These are phyloP conservation scores for Exephanes ischioxanthus DNA, from an alignment of 2,888 invertebrate species.

Conservation along the genomic window DNA sequence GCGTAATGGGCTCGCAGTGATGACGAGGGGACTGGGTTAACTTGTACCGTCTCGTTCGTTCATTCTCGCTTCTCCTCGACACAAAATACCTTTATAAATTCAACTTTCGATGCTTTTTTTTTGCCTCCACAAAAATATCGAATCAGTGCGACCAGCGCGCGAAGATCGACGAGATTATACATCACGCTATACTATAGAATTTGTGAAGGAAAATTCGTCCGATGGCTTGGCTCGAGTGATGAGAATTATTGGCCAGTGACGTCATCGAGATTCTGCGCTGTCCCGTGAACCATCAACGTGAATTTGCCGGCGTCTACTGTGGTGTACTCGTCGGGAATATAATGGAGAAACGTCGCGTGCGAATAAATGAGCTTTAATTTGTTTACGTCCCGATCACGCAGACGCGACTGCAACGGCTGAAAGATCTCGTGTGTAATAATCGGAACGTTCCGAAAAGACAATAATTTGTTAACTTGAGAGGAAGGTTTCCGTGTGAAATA, in stretches of 20 bases:
- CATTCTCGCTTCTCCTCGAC: slow-evolving; percentile 29
- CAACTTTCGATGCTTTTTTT: not conserved
- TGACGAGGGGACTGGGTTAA: slow-evolving; percentile 73
- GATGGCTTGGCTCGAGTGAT: slow-evolving; percentile 77
- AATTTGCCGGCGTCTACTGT: slow-evolving; percentile 3
- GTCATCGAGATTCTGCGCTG: slow-evolving; percentile 69
- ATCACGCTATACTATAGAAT: slow-evolving; percentile 38
- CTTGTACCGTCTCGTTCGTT: slow-evolving; percentile 58
- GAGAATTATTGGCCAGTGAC: slow-evolving; percentile 76
- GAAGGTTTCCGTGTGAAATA: not conserved
- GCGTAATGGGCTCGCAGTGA: slow-evolving; percentile 71
- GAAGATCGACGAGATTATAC: not conserved
- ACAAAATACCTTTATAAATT: slow-evolving; percentile 1
- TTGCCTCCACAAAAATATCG: not conserved
- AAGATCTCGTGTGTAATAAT: not conserved
- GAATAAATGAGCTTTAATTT: slow-evolving; percentile 28
- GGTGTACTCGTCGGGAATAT: not conserved
- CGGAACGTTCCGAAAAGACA: not conserved
- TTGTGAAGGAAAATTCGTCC: slow-evolving; percentile 79
- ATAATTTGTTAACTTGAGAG: not conserved
- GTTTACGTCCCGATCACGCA: slow-evolving; percentile 40
- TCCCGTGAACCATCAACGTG: slow-evolving; percentile 34
- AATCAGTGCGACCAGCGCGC: not conserved
- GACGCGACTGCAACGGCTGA: not conserved
- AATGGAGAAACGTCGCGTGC: slow-evolving; percentile 1